Conservation (phyloP, 2,888 invertebrate species). For the Xestia xanthographa region DNA sequence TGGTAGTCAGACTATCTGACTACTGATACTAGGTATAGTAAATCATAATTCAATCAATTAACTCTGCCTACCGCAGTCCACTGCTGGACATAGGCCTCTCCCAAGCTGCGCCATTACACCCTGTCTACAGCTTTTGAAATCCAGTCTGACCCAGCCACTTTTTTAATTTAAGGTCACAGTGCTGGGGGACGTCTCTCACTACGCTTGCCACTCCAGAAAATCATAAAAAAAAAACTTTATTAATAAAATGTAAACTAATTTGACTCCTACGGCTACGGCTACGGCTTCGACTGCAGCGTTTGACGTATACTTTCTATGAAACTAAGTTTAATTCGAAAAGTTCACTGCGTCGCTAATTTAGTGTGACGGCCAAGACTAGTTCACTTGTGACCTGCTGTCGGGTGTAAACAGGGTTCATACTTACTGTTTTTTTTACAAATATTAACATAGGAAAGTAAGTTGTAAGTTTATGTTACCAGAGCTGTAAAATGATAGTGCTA, state of each 20-base stretch:
- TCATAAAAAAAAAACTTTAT: conserved; percentile 16
- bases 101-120: background rate
- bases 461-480: background rate
- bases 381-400: conserved; percentile 39
- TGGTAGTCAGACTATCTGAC: background rate
- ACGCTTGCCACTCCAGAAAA: background rate
- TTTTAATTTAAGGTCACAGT: background rate
- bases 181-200: background rate
- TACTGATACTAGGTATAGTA: background rate
- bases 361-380: conserved; percentile 58
- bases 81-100: background rate
- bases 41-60: background rate
- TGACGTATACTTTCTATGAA: conserved; percentile 62
- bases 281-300: conserved; percentile 41
- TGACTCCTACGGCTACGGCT: conserved; percentile 33
- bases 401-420: background rate
- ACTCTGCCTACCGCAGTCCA: background rate
- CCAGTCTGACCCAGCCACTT: background rate
- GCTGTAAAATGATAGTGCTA: background rate
- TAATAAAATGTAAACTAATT: conserved; percentile 55
- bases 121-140: background rate
- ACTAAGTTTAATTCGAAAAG: conserved; percentile 71
- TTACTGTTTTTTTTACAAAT: background rate
- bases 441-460: background rate
- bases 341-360: conserved; percentile 64